phyloP scores from a whole-genome alignment of 2,888 invertebrate genomes.

The Pseudococcus viburni region DNA sequence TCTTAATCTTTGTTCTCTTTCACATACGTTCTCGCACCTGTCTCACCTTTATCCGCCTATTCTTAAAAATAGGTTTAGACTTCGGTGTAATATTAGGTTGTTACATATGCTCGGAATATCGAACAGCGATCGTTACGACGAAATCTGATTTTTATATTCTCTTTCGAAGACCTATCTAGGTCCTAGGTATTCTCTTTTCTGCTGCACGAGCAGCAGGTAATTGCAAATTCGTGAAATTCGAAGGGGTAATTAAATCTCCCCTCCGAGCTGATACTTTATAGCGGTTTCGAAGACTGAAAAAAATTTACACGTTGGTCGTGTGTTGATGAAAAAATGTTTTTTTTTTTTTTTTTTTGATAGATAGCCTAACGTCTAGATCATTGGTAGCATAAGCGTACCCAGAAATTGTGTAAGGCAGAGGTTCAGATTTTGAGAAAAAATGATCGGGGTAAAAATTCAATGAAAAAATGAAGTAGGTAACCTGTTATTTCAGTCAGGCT shows the following conservation, averaged over 20 bases:
- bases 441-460: no score
- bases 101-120: background rate
- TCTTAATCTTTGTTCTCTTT: constrained; percentile 60
- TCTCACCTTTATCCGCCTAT: constrained; percentile 55
- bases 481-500: no score
- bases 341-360: no score
- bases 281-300: background rate
- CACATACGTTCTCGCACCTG: constrained; percentile 58
- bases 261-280: background rate
- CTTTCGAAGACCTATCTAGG: background rate
- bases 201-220: background rate
- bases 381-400: no score
- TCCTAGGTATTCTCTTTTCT: no score
- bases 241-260: background rate
- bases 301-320: no score
- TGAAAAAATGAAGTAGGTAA: no score
- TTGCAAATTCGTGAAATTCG: constrained; percentile 44
- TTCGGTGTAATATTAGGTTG: constrained; percentile 47
- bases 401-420: no score
- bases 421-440: no score
- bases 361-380: no score
- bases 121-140: background rate
- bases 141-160: background rate
- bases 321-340: background rate
- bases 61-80: constrained; percentile 38